A percentile compares a stretch with the other conserved stretches of the same genome.
Conservation (phyloP, 1,140 invertebrate species). For the Chionoecetes opilio region DNA sequence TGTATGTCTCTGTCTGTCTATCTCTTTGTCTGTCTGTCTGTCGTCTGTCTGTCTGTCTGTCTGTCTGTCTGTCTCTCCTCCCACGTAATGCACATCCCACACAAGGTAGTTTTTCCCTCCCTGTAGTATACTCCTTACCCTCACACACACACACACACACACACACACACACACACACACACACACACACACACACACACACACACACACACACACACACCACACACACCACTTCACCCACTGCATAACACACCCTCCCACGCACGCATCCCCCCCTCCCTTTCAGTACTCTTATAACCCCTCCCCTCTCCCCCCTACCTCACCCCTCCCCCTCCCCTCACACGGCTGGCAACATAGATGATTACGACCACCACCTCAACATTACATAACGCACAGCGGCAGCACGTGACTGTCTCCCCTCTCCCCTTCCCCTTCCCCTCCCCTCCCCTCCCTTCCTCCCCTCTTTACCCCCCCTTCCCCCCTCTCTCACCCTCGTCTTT, state of each 20-base stretch:
- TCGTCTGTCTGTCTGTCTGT: no score
- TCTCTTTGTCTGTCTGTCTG: no score
- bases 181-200: no score
- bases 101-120: no score
- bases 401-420: not conserved
- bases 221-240: no score
- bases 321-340: not conserved
- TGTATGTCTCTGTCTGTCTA: no score
- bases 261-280: not conserved
- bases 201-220: no score
- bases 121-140: no score
- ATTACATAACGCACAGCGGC: conserved; percentile 17
- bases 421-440: not conserved
- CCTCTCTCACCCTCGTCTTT: not conserved
- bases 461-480: not conserved
- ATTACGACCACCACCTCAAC: not conserved
- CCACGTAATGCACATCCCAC: no score
- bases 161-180: conserved; percentile 62
- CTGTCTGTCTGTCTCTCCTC: no score
- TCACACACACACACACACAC: conserved; percentile 60
- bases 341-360: not conserved
- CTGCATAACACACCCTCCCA: not conserved
- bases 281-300: not conserved
- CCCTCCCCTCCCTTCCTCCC: not conserved
- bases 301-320: not conserved